A percentile compares a stretch with the other conserved stretches of the same genome.
Evolutionary conservation across 2,888 invertebrate species (phyloP).

Genomic region (Antheraea assamensis): DNA sequence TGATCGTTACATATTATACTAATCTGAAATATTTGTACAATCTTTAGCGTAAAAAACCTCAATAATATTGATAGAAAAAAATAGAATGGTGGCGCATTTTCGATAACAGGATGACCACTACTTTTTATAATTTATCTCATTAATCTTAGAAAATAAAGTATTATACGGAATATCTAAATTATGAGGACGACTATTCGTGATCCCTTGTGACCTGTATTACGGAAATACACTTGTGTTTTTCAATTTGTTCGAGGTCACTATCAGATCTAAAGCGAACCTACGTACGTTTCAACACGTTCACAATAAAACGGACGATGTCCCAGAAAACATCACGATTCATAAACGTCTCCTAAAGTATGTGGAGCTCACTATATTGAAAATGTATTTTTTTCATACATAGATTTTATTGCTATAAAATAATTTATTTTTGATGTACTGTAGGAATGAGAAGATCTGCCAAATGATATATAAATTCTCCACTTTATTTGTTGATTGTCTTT

Average conservation of each 20-base stretch:
- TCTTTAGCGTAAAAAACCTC: no score
- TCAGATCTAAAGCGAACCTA: conserved; percentile 31
- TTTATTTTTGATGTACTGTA: neutral
- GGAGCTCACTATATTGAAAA: conserved; percentile 30
- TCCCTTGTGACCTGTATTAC: neutral
- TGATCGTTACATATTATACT: no score
- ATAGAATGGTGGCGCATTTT: no score
- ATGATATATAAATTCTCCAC: neutral
- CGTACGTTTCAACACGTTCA: conserved; percentile 25
- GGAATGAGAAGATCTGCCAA: neutral
- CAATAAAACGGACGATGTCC: conserved; percentile 41
- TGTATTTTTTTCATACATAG: neutral
- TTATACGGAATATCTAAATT: neutral
- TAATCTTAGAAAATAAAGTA: neutral
- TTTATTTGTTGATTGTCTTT: neutral
- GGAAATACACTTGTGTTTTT: conserved; percentile 8
- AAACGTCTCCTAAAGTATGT: conserved; percentile 22
- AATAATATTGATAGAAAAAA: no score
- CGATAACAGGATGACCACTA: no score
- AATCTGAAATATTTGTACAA: no score
- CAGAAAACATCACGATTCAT: conserved; percentile 30
- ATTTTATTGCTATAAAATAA: neutral
- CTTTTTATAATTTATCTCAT: neutral
- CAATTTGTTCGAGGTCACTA: conserved; percentile 27
- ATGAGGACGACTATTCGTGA: neutral